phyloP scores from a whole-genome alignment of 2,888 invertebrate species.

The Eurytoma californica region DNA sequence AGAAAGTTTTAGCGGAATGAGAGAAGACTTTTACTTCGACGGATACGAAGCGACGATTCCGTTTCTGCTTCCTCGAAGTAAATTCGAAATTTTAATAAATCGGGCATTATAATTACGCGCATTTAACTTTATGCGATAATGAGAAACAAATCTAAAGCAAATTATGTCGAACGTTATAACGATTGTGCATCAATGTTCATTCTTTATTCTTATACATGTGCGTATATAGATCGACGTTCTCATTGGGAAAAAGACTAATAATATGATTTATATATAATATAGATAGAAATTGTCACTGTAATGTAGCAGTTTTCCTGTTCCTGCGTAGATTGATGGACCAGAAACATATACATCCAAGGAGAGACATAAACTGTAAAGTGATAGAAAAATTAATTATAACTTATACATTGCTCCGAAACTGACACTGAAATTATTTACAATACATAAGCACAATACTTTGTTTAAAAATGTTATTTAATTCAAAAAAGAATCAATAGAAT shows the following conservation, averaged over 20 bases:
- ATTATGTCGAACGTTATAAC: conserved; percentile 13
- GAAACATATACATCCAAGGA: conserved; percentile 4
- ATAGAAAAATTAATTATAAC: not conserved
- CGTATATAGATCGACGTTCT: conserved; percentile 33
- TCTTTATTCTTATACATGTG: conserved; percentile 35
- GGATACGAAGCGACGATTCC: not conserved
- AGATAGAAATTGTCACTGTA: conserved; percentile 26
- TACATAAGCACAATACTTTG: too few relatives aligned
- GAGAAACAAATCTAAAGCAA: not conserved
- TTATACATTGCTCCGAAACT: too few relatives aligned
- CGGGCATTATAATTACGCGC: not conserved
- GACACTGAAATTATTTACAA: too few relatives aligned
- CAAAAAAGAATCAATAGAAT: too few relatives aligned
- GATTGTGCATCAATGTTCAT: conserved; percentile 29
- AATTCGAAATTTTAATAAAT: not conserved
- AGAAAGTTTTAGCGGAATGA: not conserved
- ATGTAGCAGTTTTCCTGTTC: conserved; percentile 28
- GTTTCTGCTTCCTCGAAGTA: not conserved
- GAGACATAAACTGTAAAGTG: conserved; percentile 24
- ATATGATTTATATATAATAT: conserved; percentile 27
- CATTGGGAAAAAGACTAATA: conserved; percentile 31
- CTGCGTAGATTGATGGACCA: conserved; percentile 37
- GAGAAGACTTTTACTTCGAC: not conserved
- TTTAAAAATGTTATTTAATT: too few relatives aligned
- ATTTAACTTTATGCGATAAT: not conserved